These are phyloP conservation scores for Takifugu bimaculatus DNA, from an alignment of 2,113 vertebrate species.

Conservation along the genomic window DNA sequence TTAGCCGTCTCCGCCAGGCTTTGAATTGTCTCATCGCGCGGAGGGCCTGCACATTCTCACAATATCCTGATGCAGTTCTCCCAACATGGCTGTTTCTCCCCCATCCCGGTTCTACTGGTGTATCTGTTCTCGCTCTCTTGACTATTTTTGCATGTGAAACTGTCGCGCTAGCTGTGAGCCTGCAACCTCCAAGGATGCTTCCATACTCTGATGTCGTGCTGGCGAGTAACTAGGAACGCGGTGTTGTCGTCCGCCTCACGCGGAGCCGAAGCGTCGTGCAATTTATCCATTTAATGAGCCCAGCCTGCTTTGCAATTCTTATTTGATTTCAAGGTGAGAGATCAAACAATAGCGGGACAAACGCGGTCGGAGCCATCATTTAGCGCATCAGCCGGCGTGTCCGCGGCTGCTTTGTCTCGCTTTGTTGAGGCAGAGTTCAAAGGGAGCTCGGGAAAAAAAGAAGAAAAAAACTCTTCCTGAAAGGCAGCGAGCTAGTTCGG, in stretches of 20 bases:
- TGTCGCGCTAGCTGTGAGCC: neutral
- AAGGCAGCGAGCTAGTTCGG: too few species aligned
- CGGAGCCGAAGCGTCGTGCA: slow-evolving; percentile 22
- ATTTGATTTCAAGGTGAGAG: slow-evolving; percentile 40
- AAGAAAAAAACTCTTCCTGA: too few species aligned
- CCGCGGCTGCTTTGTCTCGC: slow-evolving; percentile 4
- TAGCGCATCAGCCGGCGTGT: slow-evolving; percentile 11
- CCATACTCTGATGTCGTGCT: slow-evolving; percentile 18
- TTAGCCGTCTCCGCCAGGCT: slow-evolving; percentile 62
- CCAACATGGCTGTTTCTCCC: neutral
- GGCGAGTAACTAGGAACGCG: slow-evolving; percentile 20
- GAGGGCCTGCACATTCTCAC: slow-evolving; percentile 48
- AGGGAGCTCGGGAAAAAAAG: neutral
- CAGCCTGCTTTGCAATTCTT: slow-evolving; percentile 40
- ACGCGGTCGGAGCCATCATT: slow-evolving; percentile 8
- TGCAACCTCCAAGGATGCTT: neutral
- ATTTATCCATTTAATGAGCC: slow-evolving; percentile 43
- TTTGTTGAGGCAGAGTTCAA: neutral
- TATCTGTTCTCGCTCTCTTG: neutral
- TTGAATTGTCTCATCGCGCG: slow-evolving; percentile 63
- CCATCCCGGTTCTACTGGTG: slow-evolving; percentile 8
- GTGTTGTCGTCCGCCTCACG: slow-evolving; percentile 27
- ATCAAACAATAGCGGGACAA: slow-evolving; percentile 38
- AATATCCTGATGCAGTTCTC: slow-evolving; percentile 66
- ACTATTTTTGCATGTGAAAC: neutral